Conservation (phyloP, 1,140 invertebrate genomes). For the Drosophila lowei region DNA sequence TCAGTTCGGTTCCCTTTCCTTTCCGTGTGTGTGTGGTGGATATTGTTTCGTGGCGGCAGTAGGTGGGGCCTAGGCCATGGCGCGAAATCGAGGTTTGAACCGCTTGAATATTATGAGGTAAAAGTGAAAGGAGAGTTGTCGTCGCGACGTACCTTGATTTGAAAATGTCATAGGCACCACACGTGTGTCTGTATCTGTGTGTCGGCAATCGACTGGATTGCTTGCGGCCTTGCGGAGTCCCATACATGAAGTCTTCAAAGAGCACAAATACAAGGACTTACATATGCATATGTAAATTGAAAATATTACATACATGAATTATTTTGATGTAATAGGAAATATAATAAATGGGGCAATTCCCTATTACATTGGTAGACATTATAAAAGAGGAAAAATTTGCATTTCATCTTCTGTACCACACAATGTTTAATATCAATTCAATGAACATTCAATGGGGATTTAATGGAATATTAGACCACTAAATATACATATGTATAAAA, state of each 20-base stretch:
- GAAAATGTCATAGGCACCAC: slow-evolving; percentile 56
- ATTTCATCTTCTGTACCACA: slow-evolving; percentile 21
- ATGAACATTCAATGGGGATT: slow-evolving; percentile 39
- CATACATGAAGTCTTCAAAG: slow-evolving; percentile 38
- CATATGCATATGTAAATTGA: slow-evolving; percentile 44
- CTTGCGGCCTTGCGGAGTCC: slow-evolving; percentile 9
- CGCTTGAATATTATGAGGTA: slow-evolving; percentile 49
- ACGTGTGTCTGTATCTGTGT: slow-evolving; percentile 31
- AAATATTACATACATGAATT: slow-evolving; percentile 43
- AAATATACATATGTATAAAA: neutral
- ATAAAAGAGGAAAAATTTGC: slow-evolving; percentile 29
- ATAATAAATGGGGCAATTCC: slow-evolving; percentile 31
- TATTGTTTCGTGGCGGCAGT: slow-evolving; percentile 48
- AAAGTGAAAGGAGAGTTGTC: slow-evolving; percentile 67
- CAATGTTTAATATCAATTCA: slow-evolving; percentile 27
- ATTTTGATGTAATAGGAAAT: slow-evolving; percentile 51
- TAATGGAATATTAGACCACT: slow-evolving; percentile 4
- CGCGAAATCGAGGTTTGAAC: slow-evolving; percentile 40
- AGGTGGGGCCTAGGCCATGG: slow-evolving; percentile 12
- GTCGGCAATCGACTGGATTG: slow-evolving; percentile 5
- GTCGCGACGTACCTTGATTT: slow-evolving; percentile 62
- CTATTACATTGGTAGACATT: slow-evolving; percentile 42
- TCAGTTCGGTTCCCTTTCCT: neutral
- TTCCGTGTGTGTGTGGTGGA: slow-evolving; percentile 27
- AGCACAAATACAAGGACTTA: slow-evolving; percentile 34